Evolutionary conservation across 2,113 vertebrate genomes (phyloP), one percentile per base, ranked within the genome.

Genomic region (Pangasianodon gigas): DNA sequence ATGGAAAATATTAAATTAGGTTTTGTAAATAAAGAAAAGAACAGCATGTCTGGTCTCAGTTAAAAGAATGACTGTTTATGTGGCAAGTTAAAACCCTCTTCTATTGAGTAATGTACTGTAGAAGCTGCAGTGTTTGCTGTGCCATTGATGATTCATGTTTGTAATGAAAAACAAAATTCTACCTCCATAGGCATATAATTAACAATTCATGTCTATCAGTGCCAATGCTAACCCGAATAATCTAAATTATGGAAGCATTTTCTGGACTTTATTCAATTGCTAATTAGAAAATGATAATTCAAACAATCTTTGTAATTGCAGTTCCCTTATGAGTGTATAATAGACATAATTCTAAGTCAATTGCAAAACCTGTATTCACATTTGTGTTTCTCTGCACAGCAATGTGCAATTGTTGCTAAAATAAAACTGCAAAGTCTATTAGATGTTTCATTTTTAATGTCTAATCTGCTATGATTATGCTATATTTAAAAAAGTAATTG

Each of bases 1-100:
- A 24, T 90, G 91, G 92, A 89, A 94, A 95, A 93, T 93, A 92
- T 95, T 93, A 95, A 94, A 94, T 92, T 88, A 93, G 88, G 91
- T 91, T 88, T 88, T 93, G 93, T 92, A 93, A 94, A 94, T 92
- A 88, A 87, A 92, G 91, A 87, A 93, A 81, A 75, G 62, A 90
- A 91, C 86, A 93, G 91, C 79, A 90, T 88, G 87, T 92, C 89
- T 92, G 93, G 87, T 91, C 90, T 81, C 71, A 46, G 74, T 75
- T 80, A 9, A 90, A 84, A 87, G 3, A 48, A 41, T 62, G 74
- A 85, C 90, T 91, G 16, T 41, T 41, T 89, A 89, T 85, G 54
- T 88, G 51, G 77, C 16, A 54, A 79, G n/a, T 41, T 86, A 77
- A 86, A 74, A 21, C 75, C 32, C 1, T 89, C 85, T 85, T 92